Evolutionary conservation across 2,797 vertebrate genomes (phyloP), one percentile per base, ranked within the genome.

Genomic region (Urophycis tenuis): DNA sequence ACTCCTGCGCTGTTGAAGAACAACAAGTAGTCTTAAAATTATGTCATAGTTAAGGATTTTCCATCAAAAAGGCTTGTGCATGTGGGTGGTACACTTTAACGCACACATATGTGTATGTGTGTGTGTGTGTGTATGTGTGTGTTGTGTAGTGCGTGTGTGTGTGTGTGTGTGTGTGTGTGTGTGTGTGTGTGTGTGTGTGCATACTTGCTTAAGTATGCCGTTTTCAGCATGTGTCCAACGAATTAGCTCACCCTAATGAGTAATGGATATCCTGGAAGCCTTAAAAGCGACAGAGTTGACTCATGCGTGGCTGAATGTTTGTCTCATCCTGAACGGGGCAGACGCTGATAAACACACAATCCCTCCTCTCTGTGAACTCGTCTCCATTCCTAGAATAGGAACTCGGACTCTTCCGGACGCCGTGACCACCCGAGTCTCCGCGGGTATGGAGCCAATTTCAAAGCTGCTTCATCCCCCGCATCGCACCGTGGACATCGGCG

Each of bases 211-310:
- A 32, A 29, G 25, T 29, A 29, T 45, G 12, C 19, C 49, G 49
- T 71, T 29, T 34, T 75, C n/a, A 35, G 69, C 60, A 78, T 79
- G 75, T 80, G 72, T 75, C 15, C 15, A 49, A n/a, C 15, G 76
- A 81, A 81, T 85, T 82, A 84, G 75, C 75, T 85, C 85, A 88
- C 83, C 75, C 73, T 76, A 84, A 82, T 84, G 79, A 87, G 69
- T 78, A 80, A 85, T 77, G 71, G 73, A 70, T 19, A 77, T 78
- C 76, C 75, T 29, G 15, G 78, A 80, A 83, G 83, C 67, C 45
- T 53, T 53, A 22, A 73, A 81, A 82, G 81, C 79, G 71, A 77
- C 79, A 77, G 31, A 11, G 75, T 33, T 86, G 83, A 85, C 81
- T 87, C 84, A 87, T 82, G 72, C 71, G 1, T 35, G 17, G 12